phyloP scores from a whole-genome alignment of 2,888 invertebrate genomes.

The Germaria angustata region DNA sequence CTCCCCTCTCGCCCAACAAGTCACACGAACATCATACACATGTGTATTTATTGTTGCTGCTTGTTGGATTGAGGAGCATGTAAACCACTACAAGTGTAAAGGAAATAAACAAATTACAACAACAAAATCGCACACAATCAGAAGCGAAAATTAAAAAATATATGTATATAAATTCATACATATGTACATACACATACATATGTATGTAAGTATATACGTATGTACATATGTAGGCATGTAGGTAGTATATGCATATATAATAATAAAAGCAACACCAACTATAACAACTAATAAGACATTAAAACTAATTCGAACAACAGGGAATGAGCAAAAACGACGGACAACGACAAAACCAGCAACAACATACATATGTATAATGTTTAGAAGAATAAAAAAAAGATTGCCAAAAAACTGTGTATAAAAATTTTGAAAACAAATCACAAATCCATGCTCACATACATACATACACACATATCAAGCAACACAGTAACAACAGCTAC shows the following conservation, averaged over 20 bases:
- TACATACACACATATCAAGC: neutral
- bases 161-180: too few relatives aligned
- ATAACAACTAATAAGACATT: slow-evolving; percentile 64
- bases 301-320: slow-evolving; percentile 62
- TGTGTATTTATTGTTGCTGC: neutral
- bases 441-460: neutral
- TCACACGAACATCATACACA: neutral
- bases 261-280: slow-evolving; percentile 12
- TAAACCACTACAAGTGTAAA: slow-evolving; percentile 59
- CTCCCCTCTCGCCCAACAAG: slow-evolving; percentile 14
- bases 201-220: too few relatives aligned
- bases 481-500: slow-evolving; percentile 4
- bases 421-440: slow-evolving; percentile 70
- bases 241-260: too few relatives aligned
- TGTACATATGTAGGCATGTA: too few relatives aligned
- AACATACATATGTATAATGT: slow-evolving; percentile 46
- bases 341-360: slow-evolving; percentile 35
- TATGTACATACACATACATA: too few relatives aligned
- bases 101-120: slow-evolving; percentile 37
- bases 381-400: slow-evolving; percentile 65
- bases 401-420: slow-evolving; percentile 74
- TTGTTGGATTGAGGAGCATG: slow-evolving; percentile 41
- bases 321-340: slow-evolving; percentile 44
- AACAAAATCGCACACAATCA: slow-evolving; percentile 67
- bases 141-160: slow-evolving; percentile 69